These are phyloP conservation scores for Camponotus fellah DNA, from an alignment of 2,888 invertebrate species.

Conservation along the genomic window DNA sequence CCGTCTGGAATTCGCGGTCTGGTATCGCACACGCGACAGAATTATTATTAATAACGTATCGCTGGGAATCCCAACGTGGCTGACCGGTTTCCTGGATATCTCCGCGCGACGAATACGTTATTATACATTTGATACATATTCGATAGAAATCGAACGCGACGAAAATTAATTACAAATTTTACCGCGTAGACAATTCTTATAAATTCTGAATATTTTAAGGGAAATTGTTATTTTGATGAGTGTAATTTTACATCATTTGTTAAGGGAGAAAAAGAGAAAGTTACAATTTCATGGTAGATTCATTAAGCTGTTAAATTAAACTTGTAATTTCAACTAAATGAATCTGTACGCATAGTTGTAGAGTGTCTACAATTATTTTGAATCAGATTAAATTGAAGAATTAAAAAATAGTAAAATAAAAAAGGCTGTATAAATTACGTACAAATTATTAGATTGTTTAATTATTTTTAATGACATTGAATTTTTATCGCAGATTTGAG, in stretches of 20 bases:
- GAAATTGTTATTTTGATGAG: slow-evolving; percentile 14
- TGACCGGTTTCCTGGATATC: slow-evolving; percentile 36
- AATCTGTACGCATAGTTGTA: not conserved
- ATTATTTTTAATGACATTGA: not conserved
- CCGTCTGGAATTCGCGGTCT: slow-evolving; percentile 41
- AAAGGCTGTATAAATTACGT: not conserved
- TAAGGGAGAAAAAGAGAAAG: not conserved
- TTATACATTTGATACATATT: slow-evolving; percentile 38
- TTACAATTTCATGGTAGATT: not conserved
- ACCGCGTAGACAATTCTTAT: slow-evolving; percentile 36
- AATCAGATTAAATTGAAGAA: not conserved
- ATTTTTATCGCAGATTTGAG: not conserved
- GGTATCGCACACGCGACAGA: not conserved
- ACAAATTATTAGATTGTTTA: not conserved
- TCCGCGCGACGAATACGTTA: slow-evolving; percentile 34
- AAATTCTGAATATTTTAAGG: slow-evolving; percentile 1
- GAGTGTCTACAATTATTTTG: not conserved
- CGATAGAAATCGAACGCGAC: slow-evolving; percentile 23
- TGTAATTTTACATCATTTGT: slow-evolving; percentile 7
- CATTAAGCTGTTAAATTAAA: not conserved
- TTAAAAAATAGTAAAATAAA: not conserved
- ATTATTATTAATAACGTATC: slow-evolving; percentile 56
- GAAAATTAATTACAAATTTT: slow-evolving; percentile 41
- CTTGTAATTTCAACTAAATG: not conserved
- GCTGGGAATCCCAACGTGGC: slow-evolving; percentile 33